Percentiles rank a stretch among this genome's conserved stretches.
These are phyloP conservation scores for Phoebastria nigripes DNA, from an alignment of 2,797 vertebrate genomes.

Conservation along the genomic window DNA sequence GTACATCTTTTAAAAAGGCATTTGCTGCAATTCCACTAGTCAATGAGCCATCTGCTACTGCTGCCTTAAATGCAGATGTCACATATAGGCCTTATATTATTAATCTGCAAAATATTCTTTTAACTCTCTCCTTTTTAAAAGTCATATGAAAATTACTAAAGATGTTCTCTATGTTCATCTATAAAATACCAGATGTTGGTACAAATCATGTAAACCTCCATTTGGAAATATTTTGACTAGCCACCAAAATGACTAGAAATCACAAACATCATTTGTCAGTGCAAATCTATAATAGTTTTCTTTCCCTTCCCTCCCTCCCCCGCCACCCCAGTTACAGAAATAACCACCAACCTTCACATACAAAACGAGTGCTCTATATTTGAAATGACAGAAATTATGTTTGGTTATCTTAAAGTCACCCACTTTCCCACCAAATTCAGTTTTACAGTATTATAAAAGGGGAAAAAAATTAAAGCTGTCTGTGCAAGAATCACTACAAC, in stretches of 20 bases:
- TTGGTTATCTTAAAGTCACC: slow-evolving; percentile 65
- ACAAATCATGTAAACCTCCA: slow-evolving; percentile 74
- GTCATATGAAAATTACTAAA: slow-evolving; percentile 73
- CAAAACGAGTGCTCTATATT: slow-evolving; percentile 71
- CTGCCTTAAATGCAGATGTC: background rate
- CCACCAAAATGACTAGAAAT: slow-evolving; percentile 70
- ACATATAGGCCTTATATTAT: slow-evolving; percentile 50
- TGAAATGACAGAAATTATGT: slow-evolving; percentile 72
- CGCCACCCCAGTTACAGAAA: slow-evolving; percentile 67
- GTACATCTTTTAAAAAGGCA: slow-evolving; percentile 36
- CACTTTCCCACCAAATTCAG: slow-evolving; percentile 58
- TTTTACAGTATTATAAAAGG: slow-evolving; percentile 70
- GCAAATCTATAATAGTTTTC: slow-evolving; percentile 76
- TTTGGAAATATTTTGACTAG: slow-evolving; percentile 72
- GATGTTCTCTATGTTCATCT: slow-evolving; percentile 70
- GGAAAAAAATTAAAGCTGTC: slow-evolving; percentile 70
- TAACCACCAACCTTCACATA: slow-evolving; percentile 64
- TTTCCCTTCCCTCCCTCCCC: slow-evolving; percentile 11
- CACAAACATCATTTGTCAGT: slow-evolving; percentile 74
- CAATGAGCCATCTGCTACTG: slow-evolving; percentile 30
- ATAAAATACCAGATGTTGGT: slow-evolving; percentile 77
- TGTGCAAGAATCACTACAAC: slow-evolving; percentile 68
- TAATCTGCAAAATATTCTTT: slow-evolving; percentile 72
- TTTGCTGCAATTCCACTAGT: slow-evolving; percentile 44
- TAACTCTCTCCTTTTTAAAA: slow-evolving; percentile 64